A percentile compares a stretch with the other conserved stretches of the same genome.
Evolutionary conservation across 1,140 invertebrate species (phyloP).

Genomic region (Achroia grisella): DNA sequence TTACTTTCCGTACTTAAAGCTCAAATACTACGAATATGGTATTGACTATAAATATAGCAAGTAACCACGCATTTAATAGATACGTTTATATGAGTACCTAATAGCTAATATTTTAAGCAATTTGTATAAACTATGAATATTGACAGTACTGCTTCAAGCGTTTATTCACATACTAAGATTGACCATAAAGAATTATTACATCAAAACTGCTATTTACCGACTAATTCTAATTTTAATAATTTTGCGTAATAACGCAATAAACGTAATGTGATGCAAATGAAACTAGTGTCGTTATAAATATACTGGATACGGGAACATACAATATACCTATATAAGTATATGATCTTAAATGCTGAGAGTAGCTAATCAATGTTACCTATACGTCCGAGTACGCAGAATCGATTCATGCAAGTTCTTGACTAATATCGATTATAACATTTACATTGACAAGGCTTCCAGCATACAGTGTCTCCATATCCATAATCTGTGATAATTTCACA

Average conservation of each 20-base stretch:
- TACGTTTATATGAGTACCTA: too few species aligned
- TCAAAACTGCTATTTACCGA: conserved; percentile 28
- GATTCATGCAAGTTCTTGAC: conserved; percentile 32
- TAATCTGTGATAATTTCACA: conserved; percentile 44
- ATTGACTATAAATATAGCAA: too few species aligned
- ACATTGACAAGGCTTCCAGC: conserved; percentile 27
- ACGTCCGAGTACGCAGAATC: conserved; percentile 41
- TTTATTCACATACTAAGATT: too few species aligned
- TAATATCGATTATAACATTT: conserved; percentile 55
- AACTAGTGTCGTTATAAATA: conserved; percentile 25
- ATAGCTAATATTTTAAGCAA: too few species aligned
- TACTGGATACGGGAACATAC: conserved; percentile 17
- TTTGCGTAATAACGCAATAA: conserved; percentile 34
- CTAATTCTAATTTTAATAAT: conserved; percentile 38
- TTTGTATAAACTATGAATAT: too few species aligned
- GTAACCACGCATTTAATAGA: too few species aligned
- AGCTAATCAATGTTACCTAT: conserved; percentile 35
- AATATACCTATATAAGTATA: conserved; percentile 18
- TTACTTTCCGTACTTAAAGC: too few species aligned
- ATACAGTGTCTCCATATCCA: conserved; percentile 23
- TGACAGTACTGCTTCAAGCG: too few species aligned
- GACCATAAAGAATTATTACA: conserved; percentile 5
- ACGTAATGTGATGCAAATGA: conserved; percentile 43
- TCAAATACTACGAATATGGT: too few species aligned
- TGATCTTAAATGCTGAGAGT: conserved; percentile 27